These are phyloP conservation scores for Acanthosepion esculentum DNA, from an alignment of 2,888 invertebrate genomes.

Conservation along the genomic window DNA sequence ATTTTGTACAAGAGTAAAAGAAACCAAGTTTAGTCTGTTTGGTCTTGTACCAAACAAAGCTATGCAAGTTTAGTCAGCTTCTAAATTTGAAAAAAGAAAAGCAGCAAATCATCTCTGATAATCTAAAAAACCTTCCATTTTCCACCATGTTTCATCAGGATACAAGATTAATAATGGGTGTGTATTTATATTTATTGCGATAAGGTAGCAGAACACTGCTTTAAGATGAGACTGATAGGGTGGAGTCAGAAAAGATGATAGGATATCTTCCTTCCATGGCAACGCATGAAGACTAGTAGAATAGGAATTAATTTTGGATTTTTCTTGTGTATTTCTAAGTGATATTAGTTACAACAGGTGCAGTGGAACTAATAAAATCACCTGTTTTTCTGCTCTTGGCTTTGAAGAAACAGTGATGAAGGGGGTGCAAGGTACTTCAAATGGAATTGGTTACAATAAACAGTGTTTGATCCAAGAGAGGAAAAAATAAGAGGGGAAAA, in stretches of 20 bases:
- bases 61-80: too few relatives aligned
- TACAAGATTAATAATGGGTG: background rate
- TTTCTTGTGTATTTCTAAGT: background rate
- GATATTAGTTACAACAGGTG: background rate
- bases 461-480: background rate
- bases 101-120: background rate
- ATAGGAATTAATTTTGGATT: too few relatives aligned
- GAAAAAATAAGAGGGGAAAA: background rate
- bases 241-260: background rate
- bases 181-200: background rate
- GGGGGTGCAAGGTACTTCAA: background rate
- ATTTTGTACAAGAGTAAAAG: too few relatives aligned
- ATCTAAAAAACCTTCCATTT: background rate
- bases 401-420: background rate
- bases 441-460: background rate
- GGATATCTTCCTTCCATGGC: background rate
- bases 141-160: background rate
- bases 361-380: constrained; percentile 33
- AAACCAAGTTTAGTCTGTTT: too few relatives aligned
- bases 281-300: background rate
- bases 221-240: background rate
- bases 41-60: too few relatives aligned
- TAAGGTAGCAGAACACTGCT: background rate
- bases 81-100: background rate
- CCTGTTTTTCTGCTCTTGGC: background rate